Base-by-base conservation (phyloP, 2,888 invertebrate genomes). In the Apoda limacodes region DNA sequence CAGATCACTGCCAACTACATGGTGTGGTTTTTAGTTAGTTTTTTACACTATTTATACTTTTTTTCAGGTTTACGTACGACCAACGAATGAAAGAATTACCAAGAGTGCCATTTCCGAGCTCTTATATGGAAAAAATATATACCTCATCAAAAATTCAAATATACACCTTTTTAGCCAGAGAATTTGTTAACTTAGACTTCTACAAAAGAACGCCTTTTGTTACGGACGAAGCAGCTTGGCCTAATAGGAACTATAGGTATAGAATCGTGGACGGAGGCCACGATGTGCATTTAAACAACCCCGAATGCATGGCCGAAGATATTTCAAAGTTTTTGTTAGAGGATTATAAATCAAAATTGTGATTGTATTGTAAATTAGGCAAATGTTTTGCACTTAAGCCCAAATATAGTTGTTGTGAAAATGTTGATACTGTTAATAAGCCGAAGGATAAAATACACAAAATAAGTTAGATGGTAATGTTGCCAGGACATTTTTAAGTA, bases 211-310 rank as follows among this genome's bases (percentile, higher is more conserved):
- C 57, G 0, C 57, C 60, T 0, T 72, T 71, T 13, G 17, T 63
- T 0, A 49, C 34, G 21, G 58, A 74, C 25, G 52, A 54, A 7
- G 35, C 29, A 0, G 48, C 46, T 0, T 74, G 74, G 72, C 60
- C 59, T 1, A 42, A 65, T 14, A 43, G 44, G 0, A 67, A 68
- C 34, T 74, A 67, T 13, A 55, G 22, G 5, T 53, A 43, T 3
- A 57, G 52, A 40, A 43, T 65, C 2, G 76, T 86, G 0, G 56
- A 70, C 0, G 87, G 86, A 0, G 68, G 74, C 25, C 88, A 88
- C 35, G 86, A 88, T 42, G 67, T 85, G 0, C 87, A 88, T 48
- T 70, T 83, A 10, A 75, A 81, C 22, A 45, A 75, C 28, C 85
- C 87, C 0, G 81, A 78, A 28, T 46, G 50, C 5, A 72, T 88